A percentile compares a stretch with the other conserved stretches of the same genome.
These are phyloP conservation scores for Carabus problematicus DNA, from an alignment of 2,888 invertebrate species.

Conservation along the genomic window DNA sequence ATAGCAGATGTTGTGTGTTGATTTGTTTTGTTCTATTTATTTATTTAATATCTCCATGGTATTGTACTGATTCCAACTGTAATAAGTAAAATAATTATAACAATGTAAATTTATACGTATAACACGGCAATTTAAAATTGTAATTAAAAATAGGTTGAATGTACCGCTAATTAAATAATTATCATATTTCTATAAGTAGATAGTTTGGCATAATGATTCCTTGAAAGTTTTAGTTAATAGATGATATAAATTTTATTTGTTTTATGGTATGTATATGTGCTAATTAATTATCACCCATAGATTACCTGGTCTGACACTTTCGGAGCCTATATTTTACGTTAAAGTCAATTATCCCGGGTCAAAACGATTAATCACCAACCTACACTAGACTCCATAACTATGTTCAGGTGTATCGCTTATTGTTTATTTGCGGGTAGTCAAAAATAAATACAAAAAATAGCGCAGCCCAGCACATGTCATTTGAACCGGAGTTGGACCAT, in stretches of 20 bases:
- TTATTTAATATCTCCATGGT: no score
- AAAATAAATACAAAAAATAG: slow-evolving; percentile 19
- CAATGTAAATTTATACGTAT: no score
- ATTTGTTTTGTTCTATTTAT: no score
- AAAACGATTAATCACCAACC: slow-evolving; percentile 35
- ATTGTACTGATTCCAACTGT: no score
- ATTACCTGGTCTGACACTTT: slow-evolving; percentile 30
- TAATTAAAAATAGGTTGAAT: no score
- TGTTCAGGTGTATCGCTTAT: slow-evolving; percentile 32
- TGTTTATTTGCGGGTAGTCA: slow-evolving; percentile 27
- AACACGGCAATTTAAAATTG: no score
- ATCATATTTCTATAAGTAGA: no score
- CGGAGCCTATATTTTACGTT: slow-evolving; percentile 38
- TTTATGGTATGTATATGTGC: slow-evolving; percentile 30
- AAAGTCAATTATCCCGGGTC: slow-evolving; percentile 36
- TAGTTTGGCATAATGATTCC: no score
- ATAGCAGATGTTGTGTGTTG: no score
- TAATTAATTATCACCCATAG: slow-evolving; percentile 38
- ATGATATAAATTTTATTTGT: slow-evolving; percentile 21
- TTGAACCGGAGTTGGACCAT: slow-evolving; percentile 24
- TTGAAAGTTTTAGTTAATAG: background rate
- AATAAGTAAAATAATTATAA: no score
- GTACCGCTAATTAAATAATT: no score
- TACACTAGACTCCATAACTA: slow-evolving; percentile 31
- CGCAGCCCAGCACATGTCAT: background rate